A percentile compares a stretch with the other conserved stretches of the same genome.
phyloP scores from a whole-genome alignment of 30 jellyfish, hydroid and myxozoan species.

The Aurelia sp. region DNA sequence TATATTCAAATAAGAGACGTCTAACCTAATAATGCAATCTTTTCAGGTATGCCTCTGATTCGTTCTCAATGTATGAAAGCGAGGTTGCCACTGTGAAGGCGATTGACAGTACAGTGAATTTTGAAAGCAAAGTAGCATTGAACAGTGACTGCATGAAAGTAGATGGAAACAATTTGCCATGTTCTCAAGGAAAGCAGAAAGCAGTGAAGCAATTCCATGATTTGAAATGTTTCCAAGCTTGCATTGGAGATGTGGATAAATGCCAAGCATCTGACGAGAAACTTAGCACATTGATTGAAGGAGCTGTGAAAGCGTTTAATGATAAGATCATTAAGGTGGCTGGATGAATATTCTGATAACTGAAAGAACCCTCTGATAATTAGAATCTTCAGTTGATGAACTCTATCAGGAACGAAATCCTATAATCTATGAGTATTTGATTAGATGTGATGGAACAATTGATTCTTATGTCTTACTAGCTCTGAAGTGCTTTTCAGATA shows the following conservation, averaged over 20 bases:
- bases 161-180: not conserved
- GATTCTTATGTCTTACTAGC: too few relatives aligned
- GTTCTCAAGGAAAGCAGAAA: not conserved
- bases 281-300: conserved; percentile 4
- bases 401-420: too few relatives aligned
- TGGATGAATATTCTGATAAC: not conserved
- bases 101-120: conserved; percentile 2
- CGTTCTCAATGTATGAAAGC: not conserved
- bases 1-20: too few relatives aligned
- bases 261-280: not conserved
- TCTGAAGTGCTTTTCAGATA: too few relatives aligned
- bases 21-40: not conserved
- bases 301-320: conserved; percentile 10
- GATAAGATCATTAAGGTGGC: not conserved
- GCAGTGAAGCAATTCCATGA: conserved; percentile 2
- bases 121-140: conserved; percentile 3
- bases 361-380: not conserved
- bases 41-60: conserved; percentile 1
- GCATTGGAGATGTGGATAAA: conserved; percentile 1
- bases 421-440: too few relatives aligned
- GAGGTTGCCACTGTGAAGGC: conserved; percentile 7
- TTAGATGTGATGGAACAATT: too few relatives aligned
- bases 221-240: not conserved
- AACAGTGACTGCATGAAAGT: not conserved
- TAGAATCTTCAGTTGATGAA: too few relatives aligned